Base-by-base conservation (phyloP, 1,140 invertebrate genomes). In the Carposina sasakii region DNA sequence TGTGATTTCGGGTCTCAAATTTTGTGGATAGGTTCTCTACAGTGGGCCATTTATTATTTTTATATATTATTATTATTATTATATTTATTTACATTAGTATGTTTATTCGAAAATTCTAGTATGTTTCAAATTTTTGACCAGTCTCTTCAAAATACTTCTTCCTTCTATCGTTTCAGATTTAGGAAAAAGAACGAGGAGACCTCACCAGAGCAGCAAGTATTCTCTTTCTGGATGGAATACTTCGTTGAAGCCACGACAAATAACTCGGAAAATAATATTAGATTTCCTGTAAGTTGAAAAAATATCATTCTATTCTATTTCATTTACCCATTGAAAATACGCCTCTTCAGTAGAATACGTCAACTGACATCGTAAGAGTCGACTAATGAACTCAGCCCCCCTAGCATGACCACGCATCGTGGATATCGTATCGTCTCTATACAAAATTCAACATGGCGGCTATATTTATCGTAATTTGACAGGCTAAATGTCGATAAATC, bases 191-290 rank as follows among this genome's bases (percentile, higher is more conserved):
- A 86, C 50, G 92, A 93, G 54, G 91, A 92, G 46, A 70, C 76
- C 20, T 87, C 90, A 15, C 90, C 94, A 0, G 95, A 96, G 77
- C 93, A 96, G 73, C 90, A 96, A 82, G 88, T 98, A 1, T 98
- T 98, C 81, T 89, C 91, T 60, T 99, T 99, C 84, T 99, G 98
- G 97, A 96, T 98, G 89, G 98, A 99, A 65, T 99, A 98, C 86
- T 99, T 99, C 78, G 89, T 96, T 3, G 97, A 98, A 85, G 96
- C 97, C 2, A 96, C 93, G 13, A 94, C 94, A 71, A 83, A 81
- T 39, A 86, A 87, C 17, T 89, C 91, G 54, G 90, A 90, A 37
- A 91, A 95, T 76, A 91, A 88, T 54, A 96, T 97, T 52, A 85
- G 95, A 60, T 97, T 97, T 90, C 96, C 96, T 34, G 94, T 95